Evolutionary conservation across 2,888 invertebrate genomes (phyloP).

Genomic region (Criorhina ranunculi): DNA sequence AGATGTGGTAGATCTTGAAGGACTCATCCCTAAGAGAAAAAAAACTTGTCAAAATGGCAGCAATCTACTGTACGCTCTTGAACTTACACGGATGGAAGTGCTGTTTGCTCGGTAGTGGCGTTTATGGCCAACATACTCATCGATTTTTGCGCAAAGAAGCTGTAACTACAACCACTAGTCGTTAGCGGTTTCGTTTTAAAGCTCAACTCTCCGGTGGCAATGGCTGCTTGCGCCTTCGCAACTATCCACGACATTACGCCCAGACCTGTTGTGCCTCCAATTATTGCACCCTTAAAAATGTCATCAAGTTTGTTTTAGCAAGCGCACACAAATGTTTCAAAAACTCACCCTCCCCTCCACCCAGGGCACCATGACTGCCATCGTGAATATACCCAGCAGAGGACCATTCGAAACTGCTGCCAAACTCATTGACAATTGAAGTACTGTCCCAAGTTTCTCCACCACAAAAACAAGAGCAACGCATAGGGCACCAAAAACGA

Average conservation of each 20-base stretch:
- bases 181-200: constrained; percentile 85
- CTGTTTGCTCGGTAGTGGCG: constrained; percentile 72
- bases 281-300: constrained; percentile 85
- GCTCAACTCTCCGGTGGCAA: constrained; percentile 85
- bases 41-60: constrained; percentile 56
- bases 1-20: constrained; percentile 88
- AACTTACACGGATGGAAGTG: constrained; percentile 45
- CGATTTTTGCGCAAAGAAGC: constrained; percentile 83
- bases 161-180: constrained; percentile 86
- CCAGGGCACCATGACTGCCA: constrained; percentile 89
- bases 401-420: constrained; percentile 89
- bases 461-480: constrained; percentile 87
- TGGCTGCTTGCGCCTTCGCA: constrained; percentile 85
- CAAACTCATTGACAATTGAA: constrained; percentile 88
- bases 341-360: constrained; percentile 86
- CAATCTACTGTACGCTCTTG: not conserved
- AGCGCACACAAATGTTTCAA: constrained; percentile 45
- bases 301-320: constrained; percentile 60
- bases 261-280: constrained; percentile 86
- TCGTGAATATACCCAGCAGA: constrained; percentile 88
- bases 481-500: constrained; percentile 87
- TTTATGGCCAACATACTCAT: constrained; percentile 80
- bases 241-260: constrained; percentile 86
- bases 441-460: constrained; percentile 88
- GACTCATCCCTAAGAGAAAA: constrained; percentile 79